A percentile compares a stretch with the other conserved stretches of the same genome.
Conservation (phyloP, 1,140 invertebrate genomes). For the Parapsyche elsis region DNA sequence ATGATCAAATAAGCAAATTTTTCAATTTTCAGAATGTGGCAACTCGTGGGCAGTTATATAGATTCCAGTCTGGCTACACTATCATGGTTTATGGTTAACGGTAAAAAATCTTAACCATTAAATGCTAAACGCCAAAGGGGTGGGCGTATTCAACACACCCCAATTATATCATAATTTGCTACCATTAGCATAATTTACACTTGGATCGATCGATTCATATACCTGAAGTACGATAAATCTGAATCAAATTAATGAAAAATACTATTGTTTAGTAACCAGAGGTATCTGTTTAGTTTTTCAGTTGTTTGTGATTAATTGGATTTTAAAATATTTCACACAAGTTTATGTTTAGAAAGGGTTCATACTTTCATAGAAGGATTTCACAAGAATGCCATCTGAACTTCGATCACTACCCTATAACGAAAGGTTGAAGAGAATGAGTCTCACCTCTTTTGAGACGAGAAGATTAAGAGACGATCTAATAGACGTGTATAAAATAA, state of each 20-base stretch:
- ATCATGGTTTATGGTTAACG: constrained; percentile 3
- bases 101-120: background rate
- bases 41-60: background rate
- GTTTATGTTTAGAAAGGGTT: background rate
- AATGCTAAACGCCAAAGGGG: background rate
- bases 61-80: background rate
- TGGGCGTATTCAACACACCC: background rate
- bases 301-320: background rate
- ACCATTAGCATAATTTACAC: background rate
- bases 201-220: background rate
- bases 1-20: background rate
- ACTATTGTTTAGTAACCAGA: no score
- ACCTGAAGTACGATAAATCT: no score
- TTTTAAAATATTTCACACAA: background rate
- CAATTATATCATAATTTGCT: background rate
- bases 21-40: constrained; percentile 2
- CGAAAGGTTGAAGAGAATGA: no score
- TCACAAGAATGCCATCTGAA: no score
- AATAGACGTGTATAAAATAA: no score
- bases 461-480: no score
- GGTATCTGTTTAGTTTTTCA: no score
- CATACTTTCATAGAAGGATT: background rate
- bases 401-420: no score
- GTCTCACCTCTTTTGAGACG: no score
- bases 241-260: no score